A percentile compares a stretch with the other conserved stretches of the same genome.
phyloP scores from a whole-genome alignment of 2,113 vertebrate genomes.

The Cricetomys ansorgei region DNA sequence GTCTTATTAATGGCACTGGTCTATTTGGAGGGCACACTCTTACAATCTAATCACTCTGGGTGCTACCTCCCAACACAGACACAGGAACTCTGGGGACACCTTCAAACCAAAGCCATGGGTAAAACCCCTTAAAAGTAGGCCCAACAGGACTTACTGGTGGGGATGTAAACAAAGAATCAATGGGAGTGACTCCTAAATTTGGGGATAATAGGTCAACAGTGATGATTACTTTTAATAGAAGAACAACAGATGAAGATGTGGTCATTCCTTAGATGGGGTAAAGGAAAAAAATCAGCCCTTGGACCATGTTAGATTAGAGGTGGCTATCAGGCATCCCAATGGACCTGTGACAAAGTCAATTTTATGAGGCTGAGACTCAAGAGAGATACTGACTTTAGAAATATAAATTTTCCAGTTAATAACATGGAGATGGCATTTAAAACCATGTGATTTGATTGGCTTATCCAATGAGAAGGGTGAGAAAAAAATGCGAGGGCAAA shows the following conservation, averaged over 20 bases:
- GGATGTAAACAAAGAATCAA: not conserved
- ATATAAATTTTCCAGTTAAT: not conserved
- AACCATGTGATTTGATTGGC: not conserved
- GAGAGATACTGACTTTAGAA: not conserved
- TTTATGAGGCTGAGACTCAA: not conserved
- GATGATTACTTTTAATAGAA: not conserved
- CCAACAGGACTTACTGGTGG: not conserved
- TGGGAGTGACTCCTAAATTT: not conserved
- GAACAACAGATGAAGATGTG: not conserved
- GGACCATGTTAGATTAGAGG: not conserved
- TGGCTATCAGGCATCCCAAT: not conserved
- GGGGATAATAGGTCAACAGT: not conserved
- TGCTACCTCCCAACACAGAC: not conserved
- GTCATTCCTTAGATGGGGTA: not conserved
- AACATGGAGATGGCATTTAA: not conserved
- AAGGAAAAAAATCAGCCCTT: not conserved
- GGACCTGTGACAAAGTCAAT: not conserved
- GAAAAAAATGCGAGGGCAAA: not conserved
- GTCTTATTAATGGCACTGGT: not conserved
- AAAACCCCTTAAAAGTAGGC: not conserved
- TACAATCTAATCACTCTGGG: not conserved
- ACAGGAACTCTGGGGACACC: not conserved
- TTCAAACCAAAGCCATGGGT: not conserved
- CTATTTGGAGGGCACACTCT: not conserved
- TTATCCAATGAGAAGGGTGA: not conserved